A percentile compares a stretch with the other conserved stretches of the same genome.
Conservation (phyloP, 2,888 invertebrate species). For the Pseudanteris insignis region DNA sequence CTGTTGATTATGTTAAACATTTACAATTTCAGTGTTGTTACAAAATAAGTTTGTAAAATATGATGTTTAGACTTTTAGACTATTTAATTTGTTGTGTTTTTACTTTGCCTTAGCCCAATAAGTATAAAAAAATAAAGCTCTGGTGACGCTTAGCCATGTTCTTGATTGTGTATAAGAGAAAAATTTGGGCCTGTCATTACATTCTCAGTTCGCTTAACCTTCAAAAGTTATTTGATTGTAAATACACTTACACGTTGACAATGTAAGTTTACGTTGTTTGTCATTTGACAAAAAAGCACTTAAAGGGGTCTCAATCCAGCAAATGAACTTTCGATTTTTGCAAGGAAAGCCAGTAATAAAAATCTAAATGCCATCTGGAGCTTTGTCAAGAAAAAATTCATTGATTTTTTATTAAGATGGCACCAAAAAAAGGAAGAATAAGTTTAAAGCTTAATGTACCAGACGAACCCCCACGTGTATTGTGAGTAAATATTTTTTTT, state of each 20-base stretch:
- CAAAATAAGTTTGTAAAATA: no score
- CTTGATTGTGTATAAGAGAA: constrained; percentile 12
- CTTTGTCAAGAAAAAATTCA: neutral
- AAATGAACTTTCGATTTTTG: neutral
- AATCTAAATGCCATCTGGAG: neutral
- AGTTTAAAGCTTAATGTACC: constrained; percentile 69
- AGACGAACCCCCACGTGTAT: constrained; percentile 67
- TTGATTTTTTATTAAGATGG: constrained; percentile 50
- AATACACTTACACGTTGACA: constrained; percentile 18
- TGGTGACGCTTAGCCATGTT: no score
- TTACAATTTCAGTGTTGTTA: no score
- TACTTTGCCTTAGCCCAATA: no score
- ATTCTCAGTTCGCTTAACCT: constrained; percentile 16
- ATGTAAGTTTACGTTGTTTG: constrained; percentile 20
- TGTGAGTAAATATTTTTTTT: no score
- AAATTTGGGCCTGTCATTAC: neutral
- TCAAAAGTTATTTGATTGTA: constrained; percentile 29
- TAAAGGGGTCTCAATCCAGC: neutral
- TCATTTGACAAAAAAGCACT: constrained; percentile 9
- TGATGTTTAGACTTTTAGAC: no score
- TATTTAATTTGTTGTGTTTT: no score
- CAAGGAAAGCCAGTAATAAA: constrained; percentile 2
- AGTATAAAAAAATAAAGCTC: no score
- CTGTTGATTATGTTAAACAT: constrained; percentile 4
- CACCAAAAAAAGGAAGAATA: constrained; percentile 57